Evolutionary conservation across 2,888 invertebrate species (phyloP), one percentile per base, ranked within the genome.

Genomic region (Tinea trinotella): DNA sequence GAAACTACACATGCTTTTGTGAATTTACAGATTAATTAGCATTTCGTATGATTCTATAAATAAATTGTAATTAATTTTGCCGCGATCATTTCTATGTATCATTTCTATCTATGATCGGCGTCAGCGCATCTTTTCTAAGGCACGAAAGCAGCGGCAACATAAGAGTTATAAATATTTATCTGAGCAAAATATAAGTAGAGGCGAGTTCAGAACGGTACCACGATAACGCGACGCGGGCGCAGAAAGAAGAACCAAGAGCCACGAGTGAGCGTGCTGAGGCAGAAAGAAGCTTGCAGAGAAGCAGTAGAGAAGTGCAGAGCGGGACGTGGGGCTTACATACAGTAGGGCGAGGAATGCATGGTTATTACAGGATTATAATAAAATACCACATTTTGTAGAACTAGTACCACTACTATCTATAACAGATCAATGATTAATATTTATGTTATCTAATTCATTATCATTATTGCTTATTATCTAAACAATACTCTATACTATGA

Each of bases 241-340:
- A 70, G 50, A 15, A 22, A 70, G 67, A 71, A 58, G 70, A 67
- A 59, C 67, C 61, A 73, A 68, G 75, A 71, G 69, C 70, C 71
- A 74, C 78, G 73, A 72, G 77, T 76, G 78, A 77, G 82, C 80
- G 84, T 83, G 84, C 84, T 78, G 74, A 84, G 83, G 84, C 84
- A 83, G 79, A 83, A 83, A 83, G 71, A 85, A 85, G 84, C 84
- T 84, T 84, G 84, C 84, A 83, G 83, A 84, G 83, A 83, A 84
- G 84, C 84, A 84, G 83, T 83, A 83, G 83, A 84, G 84, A 83
- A 83, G 84, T 84, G 84, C 84, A 83, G 82, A 83, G 82, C 81
- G 81, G 84, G 82, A 83, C 76, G 79, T 79, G 79, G 82, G 80
- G 79, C 79, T 77, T 74, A 78, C 78, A 83, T 78, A 74, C 82